Conservation (phyloP, 2,888 invertebrate genomes). For the Stictocephala bisonia region DNA sequence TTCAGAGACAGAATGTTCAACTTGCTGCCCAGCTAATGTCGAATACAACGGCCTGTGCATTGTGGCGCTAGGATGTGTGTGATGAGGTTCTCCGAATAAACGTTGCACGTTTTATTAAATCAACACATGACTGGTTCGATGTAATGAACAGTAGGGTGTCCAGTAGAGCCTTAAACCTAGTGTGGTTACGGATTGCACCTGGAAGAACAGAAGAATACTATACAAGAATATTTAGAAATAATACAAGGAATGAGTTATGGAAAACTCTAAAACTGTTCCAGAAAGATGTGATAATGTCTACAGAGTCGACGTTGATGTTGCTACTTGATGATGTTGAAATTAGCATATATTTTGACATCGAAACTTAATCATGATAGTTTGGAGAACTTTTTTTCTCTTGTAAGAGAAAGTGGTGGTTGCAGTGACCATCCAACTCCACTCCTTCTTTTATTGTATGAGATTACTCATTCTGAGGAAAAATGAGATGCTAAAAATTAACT, state of each 20-base stretch:
- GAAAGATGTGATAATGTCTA: conserved; percentile 25
- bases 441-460: neutral
- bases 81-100: neutral
- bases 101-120: conserved; percentile 8
- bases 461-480: conserved; percentile 2
- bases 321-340: neutral
- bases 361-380: conserved; percentile 30
- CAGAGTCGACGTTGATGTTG: conserved; percentile 11
- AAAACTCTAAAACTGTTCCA: conserved; percentile 14
- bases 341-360: conserved; percentile 12
- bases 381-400: neutral
- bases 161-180: neutral
- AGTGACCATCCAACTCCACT: conserved; percentile 34
- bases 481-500: neutral
- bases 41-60: conserved; percentile 27
- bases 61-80: conserved; percentile 2
- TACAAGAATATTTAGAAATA: neutral
- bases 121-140: conserved; percentile 14
- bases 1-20: conserved; percentile 7
- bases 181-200: neutral
- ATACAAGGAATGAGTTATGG: neutral
- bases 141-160: conserved; percentile 28
- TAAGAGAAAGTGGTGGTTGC: conserved; percentile 32
- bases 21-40: conserved; percentile 14
- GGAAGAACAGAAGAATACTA: neutral